phyloP scores from a whole-genome alignment of 2,113 vertebrate species.

The Embiotoca jacksoni region DNA sequence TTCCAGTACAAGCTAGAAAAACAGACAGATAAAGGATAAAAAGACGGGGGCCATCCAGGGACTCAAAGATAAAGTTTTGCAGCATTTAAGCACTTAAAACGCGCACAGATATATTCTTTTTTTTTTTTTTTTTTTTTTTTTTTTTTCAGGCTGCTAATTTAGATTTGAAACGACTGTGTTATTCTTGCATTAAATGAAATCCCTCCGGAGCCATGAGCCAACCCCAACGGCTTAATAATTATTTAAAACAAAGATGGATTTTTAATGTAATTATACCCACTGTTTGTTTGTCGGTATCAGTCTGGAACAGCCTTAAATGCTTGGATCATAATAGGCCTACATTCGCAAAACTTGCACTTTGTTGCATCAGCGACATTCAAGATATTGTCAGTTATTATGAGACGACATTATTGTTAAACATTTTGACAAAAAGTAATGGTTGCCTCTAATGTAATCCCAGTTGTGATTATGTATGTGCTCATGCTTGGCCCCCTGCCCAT shows the following conservation, averaged over 20 bases:
- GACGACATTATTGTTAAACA: not conserved
- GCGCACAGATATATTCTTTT: not conserved
- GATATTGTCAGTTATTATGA: not conserved
- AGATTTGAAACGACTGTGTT: slow-evolving; percentile 17
- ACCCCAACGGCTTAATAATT: slow-evolving; percentile 25
- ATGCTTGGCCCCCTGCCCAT: slow-evolving; percentile 28
- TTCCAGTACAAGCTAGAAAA: slow-evolving; percentile 67
- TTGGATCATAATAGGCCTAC: not conserved
- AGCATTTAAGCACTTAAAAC: slow-evolving; percentile 19
- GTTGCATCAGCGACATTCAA: not conserved
- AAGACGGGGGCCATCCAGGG: slow-evolving; percentile 15
- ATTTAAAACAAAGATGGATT: slow-evolving; percentile 38
- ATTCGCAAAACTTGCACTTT: not conserved
- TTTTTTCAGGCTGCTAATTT: slow-evolving; percentile 8
- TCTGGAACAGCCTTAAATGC: not conserved
- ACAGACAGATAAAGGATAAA: slow-evolving; percentile 58
- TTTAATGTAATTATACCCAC: slow-evolving; percentile 29
- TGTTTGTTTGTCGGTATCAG: slow-evolving; percentile 13
- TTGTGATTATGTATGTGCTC: not conserved
- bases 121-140: not conserved
- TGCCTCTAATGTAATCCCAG: slow-evolving; percentile 1
- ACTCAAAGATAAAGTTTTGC: slow-evolving; percentile 47
- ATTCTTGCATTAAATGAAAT: slow-evolving; percentile 35
- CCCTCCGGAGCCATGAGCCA: not conserved
- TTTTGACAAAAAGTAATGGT: slow-evolving; percentile 8